phyloP scores from a whole-genome alignment of 2,888 invertebrate genomes.

The Platycnemis pennipes region DNA sequence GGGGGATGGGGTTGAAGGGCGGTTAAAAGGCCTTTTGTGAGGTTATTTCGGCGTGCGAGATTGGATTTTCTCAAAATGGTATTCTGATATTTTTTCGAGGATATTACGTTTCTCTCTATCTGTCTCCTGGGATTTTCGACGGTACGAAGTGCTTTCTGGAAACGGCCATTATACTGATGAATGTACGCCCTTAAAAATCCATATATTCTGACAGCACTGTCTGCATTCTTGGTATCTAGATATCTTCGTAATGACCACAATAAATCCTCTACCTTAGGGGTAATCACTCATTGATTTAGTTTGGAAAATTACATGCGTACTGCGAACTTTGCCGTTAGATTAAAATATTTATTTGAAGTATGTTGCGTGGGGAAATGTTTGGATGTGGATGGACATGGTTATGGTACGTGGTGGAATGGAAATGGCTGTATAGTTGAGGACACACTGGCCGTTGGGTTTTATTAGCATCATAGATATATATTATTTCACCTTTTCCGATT shows the following conservation, averaged over 20 bases:
- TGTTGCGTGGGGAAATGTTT: too few species aligned
- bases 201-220: neutral
- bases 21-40: constrained; percentile 55
- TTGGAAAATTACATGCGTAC: too few species aligned
- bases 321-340: too few species aligned
- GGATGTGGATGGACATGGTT: too few species aligned
- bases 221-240: neutral
- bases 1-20: neutral
- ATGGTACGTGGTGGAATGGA: too few species aligned
- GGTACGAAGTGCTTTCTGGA: neutral
- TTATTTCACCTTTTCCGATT: too few species aligned
- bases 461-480: too few species aligned
- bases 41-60: constrained; percentile 29
- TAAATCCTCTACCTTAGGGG: too few species aligned
- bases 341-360: too few species aligned
- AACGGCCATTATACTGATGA: neutral
- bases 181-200: neutral
- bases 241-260: neutral
- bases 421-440: too few species aligned
- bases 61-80: constrained; percentile 45
- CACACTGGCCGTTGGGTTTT: too few species aligned
- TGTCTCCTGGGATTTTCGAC: neutral
- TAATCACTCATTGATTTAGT: too few species aligned
- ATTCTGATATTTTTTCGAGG: constrained; percentile 19
- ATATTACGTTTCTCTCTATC: constrained; percentile 16